phyloP scores from a whole-genome alignment of 2,797 vertebrate genomes.

The Pteropus rufus region DNA sequence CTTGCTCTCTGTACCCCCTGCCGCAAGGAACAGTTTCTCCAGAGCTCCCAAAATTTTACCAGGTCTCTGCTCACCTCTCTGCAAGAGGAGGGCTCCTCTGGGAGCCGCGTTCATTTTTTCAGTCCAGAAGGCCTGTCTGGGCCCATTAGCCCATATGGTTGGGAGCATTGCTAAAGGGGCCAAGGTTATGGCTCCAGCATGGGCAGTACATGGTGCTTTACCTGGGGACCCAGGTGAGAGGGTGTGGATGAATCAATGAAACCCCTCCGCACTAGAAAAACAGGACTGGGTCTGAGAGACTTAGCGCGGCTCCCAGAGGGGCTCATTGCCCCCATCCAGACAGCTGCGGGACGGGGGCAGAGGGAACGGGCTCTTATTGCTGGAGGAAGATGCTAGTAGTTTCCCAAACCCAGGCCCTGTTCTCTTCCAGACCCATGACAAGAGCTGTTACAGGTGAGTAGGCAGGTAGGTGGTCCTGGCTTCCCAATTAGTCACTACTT shows the following conservation, averaged over 20 bases:
- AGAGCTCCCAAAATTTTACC: neutral
- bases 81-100: neutral
- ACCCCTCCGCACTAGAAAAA: neutral
- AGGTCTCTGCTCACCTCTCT: neutral
- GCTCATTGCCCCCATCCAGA: neutral
- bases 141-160: neutral
- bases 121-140: neutral
- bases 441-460: accelerated
- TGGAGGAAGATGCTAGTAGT: neutral
- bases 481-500: neutral
- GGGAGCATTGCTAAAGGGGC: neutral
- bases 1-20: neutral
- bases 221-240: neutral
- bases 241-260: neutral
- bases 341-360: neutral
- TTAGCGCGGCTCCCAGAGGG: neutral
- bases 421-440: neutral
- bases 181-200: neutral
- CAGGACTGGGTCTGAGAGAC: neutral
- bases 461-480: neutral
- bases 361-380: neutral
- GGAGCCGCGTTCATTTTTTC: neutral
- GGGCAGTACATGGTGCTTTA: neutral
- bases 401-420: neutral
- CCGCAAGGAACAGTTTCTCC: neutral